phyloP scores from a whole-genome alignment of 53 echinoderm and acorn worm genomes.

The Temnopleurus reevesii region DNA sequence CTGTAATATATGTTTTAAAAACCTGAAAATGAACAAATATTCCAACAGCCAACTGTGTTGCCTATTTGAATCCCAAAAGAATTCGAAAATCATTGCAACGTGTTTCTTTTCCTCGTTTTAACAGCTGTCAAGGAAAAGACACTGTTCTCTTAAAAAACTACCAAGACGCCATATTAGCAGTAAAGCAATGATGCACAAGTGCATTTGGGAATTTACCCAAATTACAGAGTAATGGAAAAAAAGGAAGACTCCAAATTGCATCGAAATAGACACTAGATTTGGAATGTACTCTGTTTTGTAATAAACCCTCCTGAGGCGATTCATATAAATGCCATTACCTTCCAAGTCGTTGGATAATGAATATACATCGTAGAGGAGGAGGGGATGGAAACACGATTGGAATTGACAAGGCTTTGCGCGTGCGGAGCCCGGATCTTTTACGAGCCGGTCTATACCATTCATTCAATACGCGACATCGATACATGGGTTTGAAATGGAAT shows the following conservation, averaged over 20 bases:
- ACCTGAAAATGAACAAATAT: no score
- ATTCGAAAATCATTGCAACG: no score
- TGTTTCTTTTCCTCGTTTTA: neutral
- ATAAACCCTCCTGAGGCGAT: conserved; percentile 1
- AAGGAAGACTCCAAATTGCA: neutral
- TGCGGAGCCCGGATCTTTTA: neutral
- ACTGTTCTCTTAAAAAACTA: neutral
- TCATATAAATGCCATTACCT: conserved; percentile 36
- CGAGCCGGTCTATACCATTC: neutral
- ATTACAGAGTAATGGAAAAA: neutral
- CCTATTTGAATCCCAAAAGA: no score
- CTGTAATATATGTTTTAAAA: no score
- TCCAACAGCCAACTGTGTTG: no score
- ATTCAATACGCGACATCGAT: neutral
- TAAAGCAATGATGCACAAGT: neutral
- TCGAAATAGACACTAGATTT: conserved; percentile 1
- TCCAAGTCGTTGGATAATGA: neutral
- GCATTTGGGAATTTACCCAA: neutral
- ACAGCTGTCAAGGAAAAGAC: neutral
- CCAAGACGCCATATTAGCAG: neutral
- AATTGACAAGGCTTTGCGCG: neutral
- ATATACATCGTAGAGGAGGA: neutral
- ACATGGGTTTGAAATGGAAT: no score
- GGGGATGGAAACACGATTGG: neutral
- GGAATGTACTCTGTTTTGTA: neutral